Evolutionary conservation across 2,797 vertebrate genomes (phyloP).

Genomic region (Crocodylus rhombifer): DNA sequence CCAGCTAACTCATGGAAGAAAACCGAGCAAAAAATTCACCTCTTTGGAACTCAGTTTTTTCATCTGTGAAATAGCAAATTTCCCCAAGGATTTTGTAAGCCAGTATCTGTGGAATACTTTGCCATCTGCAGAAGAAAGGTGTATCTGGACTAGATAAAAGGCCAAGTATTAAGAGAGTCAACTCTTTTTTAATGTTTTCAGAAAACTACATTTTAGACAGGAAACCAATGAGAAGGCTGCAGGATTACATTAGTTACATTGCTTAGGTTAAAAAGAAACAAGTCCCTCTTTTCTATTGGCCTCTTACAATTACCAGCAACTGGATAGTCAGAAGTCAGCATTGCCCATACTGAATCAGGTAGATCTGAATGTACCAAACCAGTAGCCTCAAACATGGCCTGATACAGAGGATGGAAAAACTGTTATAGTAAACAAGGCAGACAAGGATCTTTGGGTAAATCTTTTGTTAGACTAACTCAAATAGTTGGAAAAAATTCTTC

Average conservation of each 20-base stretch:
- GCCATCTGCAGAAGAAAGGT: neutral
- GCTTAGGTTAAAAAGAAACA: neutral
- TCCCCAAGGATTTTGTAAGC: neutral
- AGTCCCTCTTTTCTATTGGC: neutral
- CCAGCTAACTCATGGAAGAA: neutral
- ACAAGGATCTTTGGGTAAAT: no score
- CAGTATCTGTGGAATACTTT: neutral
- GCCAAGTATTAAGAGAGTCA: neutral
- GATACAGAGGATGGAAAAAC: neutral
- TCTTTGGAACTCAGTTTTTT: neutral
- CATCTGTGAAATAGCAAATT: neutral
- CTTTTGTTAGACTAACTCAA: no score
- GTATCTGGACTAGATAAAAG: neutral
- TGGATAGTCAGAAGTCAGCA: neutral
- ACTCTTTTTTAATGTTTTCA: neutral
- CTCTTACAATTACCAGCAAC: neutral
- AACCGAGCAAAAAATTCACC: neutral
- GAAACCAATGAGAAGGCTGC: neutral
- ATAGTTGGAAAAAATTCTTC: no score
- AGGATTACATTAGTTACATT: neutral
- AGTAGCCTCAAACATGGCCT: neutral
- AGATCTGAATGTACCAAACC: neutral
- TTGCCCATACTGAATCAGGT: neutral
- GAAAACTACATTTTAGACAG: neutral
- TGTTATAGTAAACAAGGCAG: no score